Evolutionary conservation across 92 coral and sea anemone genomes (phyloP), one percentile per base, ranked within the genome.

Genomic region (Epizoanthus scotinus): DNA sequence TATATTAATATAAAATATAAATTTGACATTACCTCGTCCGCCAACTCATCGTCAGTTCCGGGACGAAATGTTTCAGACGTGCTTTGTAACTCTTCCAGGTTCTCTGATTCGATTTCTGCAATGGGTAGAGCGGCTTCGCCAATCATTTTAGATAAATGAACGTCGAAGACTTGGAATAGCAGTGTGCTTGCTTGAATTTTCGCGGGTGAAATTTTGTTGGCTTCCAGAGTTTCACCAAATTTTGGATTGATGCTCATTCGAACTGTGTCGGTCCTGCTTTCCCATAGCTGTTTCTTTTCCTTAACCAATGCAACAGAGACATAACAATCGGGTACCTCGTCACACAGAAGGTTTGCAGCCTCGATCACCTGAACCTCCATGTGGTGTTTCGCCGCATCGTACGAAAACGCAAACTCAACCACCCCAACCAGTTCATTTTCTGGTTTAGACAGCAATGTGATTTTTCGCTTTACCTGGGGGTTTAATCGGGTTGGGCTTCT

Each of bases 61-160:
- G 54, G 28, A 21, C 38, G 57, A 53, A 58, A 59, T 15, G 57
- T 12, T 56, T 34, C 42, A 14, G 68, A 58, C 3, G 67, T 7
- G 5, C 24, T 34, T 21, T 52, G 8, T 2, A 22, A 8, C 0
- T 63, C 31, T n/a, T 47, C 15, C 14, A 6, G 52, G 52, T 60
- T 67, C 20, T 75, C 65, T 36, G 58, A 52, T 38, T 75, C 81
- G 0, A 75, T 75, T 27, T 73, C 95, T n/a, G 92, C 88, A 15
- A 96, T 81, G 1, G 88, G 65, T 22, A 86, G 90, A 18, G 67
- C 84, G 5, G 90, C 84, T 25, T 93, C 98, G n/a, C 99, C 95
- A 14, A 90, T 88, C 25, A 88, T 29, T 26, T 73, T 75, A 10
- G 86, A 80, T 0, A 89, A 78, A 4, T 64, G 80, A 34, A 87